These are phyloP conservation scores for Anorthoa munda DNA, from an alignment of 2,888 invertebrate genomes.

Conservation along the genomic window DNA sequence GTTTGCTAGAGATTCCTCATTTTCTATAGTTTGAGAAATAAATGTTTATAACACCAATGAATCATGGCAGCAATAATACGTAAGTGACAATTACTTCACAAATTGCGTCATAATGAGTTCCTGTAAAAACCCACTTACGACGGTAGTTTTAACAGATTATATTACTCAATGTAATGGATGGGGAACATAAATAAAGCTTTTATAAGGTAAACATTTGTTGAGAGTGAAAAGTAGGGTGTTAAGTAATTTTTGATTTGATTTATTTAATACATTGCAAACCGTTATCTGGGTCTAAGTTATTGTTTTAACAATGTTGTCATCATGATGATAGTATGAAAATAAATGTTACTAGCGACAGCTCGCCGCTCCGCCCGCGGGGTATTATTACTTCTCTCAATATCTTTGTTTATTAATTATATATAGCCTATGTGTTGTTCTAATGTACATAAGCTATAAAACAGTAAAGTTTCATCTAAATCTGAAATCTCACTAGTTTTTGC, in stretches of 20 bases:
- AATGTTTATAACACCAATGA: not conserved
- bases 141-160: slow-evolving; percentile 32
- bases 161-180: slow-evolving; percentile 51
- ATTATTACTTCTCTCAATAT: no score
- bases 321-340: not conserved
- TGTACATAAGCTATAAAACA: no score
- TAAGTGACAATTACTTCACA: slow-evolving; percentile 40
- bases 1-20: not conserved
- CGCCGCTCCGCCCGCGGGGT: no score
- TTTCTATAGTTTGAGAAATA: not conserved
- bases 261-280: slow-evolving; percentile 14
- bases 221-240: slow-evolving; percentile 16
- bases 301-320: not conserved
- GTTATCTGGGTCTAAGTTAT: not conserved
- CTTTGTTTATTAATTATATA: no score
- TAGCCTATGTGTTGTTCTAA: no score
- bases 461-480: no score
- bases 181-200: slow-evolving; percentile 32
- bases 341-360: no score
- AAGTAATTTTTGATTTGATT: slow-evolving; percentile 17
- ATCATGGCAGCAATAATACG: slow-evolving; percentile 19
- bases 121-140: slow-evolving; percentile 16
- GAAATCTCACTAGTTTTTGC: no score
- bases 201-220: slow-evolving; percentile 33
- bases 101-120: slow-evolving; percentile 25